Base-by-base conservation (phyloP, 64 coral and sea anemone genomes). In the Orbicella faveolata region DNA sequence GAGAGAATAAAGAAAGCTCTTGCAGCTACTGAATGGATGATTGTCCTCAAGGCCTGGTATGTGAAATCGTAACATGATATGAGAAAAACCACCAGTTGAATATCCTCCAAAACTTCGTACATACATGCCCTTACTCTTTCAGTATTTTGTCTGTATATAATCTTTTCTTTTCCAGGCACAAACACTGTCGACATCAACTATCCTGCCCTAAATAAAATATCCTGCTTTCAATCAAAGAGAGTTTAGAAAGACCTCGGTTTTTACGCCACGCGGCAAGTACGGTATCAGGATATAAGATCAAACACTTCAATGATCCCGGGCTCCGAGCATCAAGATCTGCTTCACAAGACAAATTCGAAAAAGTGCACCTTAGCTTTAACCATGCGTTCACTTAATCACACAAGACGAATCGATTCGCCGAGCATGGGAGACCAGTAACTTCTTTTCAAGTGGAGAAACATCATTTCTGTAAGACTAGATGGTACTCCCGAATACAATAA, bases 1-100 rank as follows among this genome's bases (percentile, higher is more conserved):
- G 9, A 16, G 2, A 16, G 55, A 59, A 59, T 59, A 59, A 70
- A 70, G 21, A 70, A 77, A 77, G 39, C 39, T 17, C 33, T 48
- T 21, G 10, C 37, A 72, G 41, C 25, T n/a, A 39, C 7, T 72
- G 82, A 85, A 85, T 85, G 37, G 82, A 9, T 30, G 82, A 72
- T 85, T 85, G 82, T 85, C 65, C 64, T 9, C 0, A 15, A 4
- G 19, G 20, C 19, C 39, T 85, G 82, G 65, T 52, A 85, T 85
- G 82, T 23, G 39, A 72, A n/a, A 44, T 72, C 65, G 82, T 72
- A 85, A 85, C 41, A 85, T 21, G 63, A 85, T 85, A 69, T 6
- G 9, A 11, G 21, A 79, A 41, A 70, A 52, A 68, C 11, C 52
- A 9, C 39, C 19, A 69, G 63, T 17, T 34, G 25, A 61, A 57